Evolutionary conservation across 2,888 invertebrate genomes (phyloP).

Genomic region (Oscheius onirici): DNA sequence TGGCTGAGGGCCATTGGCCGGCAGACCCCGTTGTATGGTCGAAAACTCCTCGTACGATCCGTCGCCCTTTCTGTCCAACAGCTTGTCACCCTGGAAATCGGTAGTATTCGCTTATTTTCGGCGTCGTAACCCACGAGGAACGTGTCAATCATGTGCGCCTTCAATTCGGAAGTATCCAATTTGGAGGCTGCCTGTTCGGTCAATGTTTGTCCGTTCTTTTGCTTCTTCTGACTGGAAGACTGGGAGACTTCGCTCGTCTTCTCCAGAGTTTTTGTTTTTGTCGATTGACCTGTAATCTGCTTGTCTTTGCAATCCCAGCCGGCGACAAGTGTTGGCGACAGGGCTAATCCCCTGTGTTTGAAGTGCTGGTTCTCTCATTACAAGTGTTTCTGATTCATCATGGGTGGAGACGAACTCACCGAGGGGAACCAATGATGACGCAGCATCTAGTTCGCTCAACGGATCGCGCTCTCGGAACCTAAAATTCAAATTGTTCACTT

Average conservation of each 20-base stretch:
- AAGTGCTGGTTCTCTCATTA: conserved; percentile 19
- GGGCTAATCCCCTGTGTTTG: conserved; percentile 14
- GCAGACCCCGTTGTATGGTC: conserved; percentile 48
- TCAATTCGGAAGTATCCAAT: conserved; percentile 61
- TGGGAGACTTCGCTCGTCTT: conserved; percentile 64
- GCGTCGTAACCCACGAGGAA: conserved; percentile 47
- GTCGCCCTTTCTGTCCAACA: conserved; percentile 63
- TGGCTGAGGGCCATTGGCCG: conserved; percentile 40
- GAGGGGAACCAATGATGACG: not conserved
- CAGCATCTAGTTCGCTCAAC: conserved; percentile 25
- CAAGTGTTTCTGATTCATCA: conserved; percentile 8
- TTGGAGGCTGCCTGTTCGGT: conserved; percentile 64
- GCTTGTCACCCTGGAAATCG: conserved; percentile 51
- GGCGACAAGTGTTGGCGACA: conserved; percentile 19
- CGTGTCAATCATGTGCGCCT: conserved; percentile 61
- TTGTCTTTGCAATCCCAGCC: conserved; percentile 18
- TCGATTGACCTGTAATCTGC: conserved; percentile 41
- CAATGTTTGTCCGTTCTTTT: conserved; percentile 61
- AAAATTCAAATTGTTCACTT: conserved; percentile 8
- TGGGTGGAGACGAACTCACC: conserved; percentile 8
- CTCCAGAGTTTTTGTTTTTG: conserved; percentile 66
- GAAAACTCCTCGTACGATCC: conserved; percentile 65
- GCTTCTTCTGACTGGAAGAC: conserved; percentile 60
- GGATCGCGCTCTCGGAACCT: conserved; percentile 29
- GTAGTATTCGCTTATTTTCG: conserved; percentile 3